Evolutionary conservation across 1,140 invertebrate species (phyloP), one percentile per base, ranked within the genome.

Genomic region (Lepidurus packardi): DNA sequence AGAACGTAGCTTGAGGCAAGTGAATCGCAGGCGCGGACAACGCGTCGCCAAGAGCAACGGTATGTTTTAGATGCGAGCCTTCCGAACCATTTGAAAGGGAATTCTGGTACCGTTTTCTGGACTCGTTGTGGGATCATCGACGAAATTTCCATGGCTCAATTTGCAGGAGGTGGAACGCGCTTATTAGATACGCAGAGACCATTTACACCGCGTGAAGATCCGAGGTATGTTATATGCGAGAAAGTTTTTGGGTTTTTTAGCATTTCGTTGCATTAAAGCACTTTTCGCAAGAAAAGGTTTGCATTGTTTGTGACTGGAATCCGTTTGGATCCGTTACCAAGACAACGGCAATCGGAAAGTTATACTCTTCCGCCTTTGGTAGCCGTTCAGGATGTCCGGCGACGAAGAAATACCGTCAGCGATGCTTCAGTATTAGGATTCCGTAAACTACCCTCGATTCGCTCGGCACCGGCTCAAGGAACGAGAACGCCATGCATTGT

Each of bases 121-220:
- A 5, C 13, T 47, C 16, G 13, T 65, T 65, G 53, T 65, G 53
- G 21, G 16, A 21, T 7, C 16, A 65, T 65, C 53, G 16, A n/a
- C 8, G 53, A 4, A 65, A 65, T 65, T 65, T 13, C 53, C 16
- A 65, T 65, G 53, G 53, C 53, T 3, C 53, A 65, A 65, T 65
- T 65, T 21, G 53, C 53, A 9, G 53, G 53, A n/a, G 53, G 53
- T 16, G 53, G 53, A 65, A 65, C 53, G 53, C 53, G 53, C 7
- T 65, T 65, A 65, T 65, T 65, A 65, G 53, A 65, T 21, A 65
- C 53, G 53, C 53, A 65, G 13, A 65, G 53, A 16, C 53, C 53
- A 7, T 65, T 65, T 16, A 65, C 53, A n/a, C 53, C 53, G 0
- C 21, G 16, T 5, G 53, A 65, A 65, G 53, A 65, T 65, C 53